A percentile compares a stretch with the other conserved stretches of the same genome.
Conservation (phyloP, 2,888 invertebrate species). For the Dicycla oo region DNA sequence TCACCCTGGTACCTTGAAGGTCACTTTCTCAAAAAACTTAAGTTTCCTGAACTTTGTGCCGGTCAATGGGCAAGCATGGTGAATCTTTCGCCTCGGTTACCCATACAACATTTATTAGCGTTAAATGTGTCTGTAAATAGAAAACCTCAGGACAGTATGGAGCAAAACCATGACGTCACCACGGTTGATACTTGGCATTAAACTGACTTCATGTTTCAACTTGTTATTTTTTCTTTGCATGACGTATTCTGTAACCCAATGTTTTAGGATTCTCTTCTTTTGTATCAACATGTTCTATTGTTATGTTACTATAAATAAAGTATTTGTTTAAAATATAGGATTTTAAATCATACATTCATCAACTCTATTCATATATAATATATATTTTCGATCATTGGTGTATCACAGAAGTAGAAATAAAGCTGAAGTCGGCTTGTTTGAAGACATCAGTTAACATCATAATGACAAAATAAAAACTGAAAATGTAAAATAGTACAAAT, state of each 20-base stretch:
- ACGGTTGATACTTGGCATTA: slow-evolving; percentile 82
- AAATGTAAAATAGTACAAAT: neutral
- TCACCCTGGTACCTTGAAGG: slow-evolving; percentile 94
- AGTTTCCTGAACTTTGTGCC: slow-evolving; percentile 93
- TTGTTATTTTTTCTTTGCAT: slow-evolving; percentile 2
- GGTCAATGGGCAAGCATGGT: slow-evolving; percentile 95
- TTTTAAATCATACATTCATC: too few relatives aligned
- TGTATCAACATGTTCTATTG: slow-evolving; percentile 20
- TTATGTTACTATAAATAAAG: slow-evolving; percentile 33
- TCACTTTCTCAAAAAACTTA: slow-evolving; percentile 92
- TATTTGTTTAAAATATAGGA: neutral
- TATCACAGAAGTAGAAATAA: slow-evolving; percentile 4
- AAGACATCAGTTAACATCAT: neutral
- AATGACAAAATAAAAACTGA: neutral
- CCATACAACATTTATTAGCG: slow-evolving; percentile 89
- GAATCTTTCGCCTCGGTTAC: slow-evolving; percentile 92
- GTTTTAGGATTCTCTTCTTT: slow-evolving; percentile 13
- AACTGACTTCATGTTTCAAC: slow-evolving; percentile 37
- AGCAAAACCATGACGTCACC: slow-evolving; percentile 84
- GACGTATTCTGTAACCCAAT: slow-evolving; percentile 5
- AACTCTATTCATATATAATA: slow-evolving; percentile 1
- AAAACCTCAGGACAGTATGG: slow-evolving; percentile 87
- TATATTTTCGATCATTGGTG: neutral
- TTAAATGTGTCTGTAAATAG: slow-evolving; percentile 88
- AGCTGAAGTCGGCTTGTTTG: neutral